phyloP scores from a whole-genome alignment of 2,888 invertebrate species.

The Andrena bucephala region DNA sequence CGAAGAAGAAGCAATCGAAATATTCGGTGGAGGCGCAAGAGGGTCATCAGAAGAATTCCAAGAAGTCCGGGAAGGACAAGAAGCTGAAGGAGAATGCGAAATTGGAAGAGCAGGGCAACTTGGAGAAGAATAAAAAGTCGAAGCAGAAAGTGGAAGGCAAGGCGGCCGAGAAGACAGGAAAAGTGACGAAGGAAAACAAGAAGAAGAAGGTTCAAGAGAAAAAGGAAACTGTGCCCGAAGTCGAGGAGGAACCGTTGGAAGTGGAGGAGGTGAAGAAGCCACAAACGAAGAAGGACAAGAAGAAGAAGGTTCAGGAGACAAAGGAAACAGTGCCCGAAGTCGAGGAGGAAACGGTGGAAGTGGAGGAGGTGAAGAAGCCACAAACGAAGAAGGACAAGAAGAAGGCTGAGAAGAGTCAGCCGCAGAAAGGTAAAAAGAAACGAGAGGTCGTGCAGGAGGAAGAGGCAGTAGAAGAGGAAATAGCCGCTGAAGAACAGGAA shows the following conservation, averaged over 20 bases:
- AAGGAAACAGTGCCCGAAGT: constrained; percentile 1
- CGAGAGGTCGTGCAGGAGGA: constrained; percentile 5
- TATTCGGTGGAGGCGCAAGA: constrained; percentile 31
- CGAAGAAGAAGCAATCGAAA: constrained; percentile 44
- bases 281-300: constrained; percentile 33
- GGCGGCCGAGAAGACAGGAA: constrained; percentile 16
- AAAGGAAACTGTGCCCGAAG: neutral
- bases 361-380: constrained; percentile 22
- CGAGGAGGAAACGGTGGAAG: constrained; percentile 31
- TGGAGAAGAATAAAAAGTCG: constrained; percentile 37
- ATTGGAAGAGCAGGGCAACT: constrained; percentile 2
- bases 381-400: constrained; percentile 38
- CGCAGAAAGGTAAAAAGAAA: constrained; percentile 52
- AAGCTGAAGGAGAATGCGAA: constrained; percentile 38
- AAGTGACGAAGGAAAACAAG: constrained; percentile 25
- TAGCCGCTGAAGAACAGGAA: neutral
- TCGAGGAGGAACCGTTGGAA: constrained; percentile 30
- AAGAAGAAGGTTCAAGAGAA: constrained; percentile 35
- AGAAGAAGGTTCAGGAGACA: constrained; percentile 34
- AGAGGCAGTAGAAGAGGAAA: neutral
- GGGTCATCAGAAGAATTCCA: constrained; percentile 33
- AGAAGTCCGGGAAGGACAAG: constrained; percentile 47
- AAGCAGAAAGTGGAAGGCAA: constrained; percentile 28
- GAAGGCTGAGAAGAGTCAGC: constrained; percentile 31
- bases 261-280: constrained; percentile 20